A percentile compares a stretch with the other conserved stretches of the same genome.
Evolutionary conservation across 92 coral and sea anemone species (phyloP).

Genomic region (Galaxea fascicularis): DNA sequence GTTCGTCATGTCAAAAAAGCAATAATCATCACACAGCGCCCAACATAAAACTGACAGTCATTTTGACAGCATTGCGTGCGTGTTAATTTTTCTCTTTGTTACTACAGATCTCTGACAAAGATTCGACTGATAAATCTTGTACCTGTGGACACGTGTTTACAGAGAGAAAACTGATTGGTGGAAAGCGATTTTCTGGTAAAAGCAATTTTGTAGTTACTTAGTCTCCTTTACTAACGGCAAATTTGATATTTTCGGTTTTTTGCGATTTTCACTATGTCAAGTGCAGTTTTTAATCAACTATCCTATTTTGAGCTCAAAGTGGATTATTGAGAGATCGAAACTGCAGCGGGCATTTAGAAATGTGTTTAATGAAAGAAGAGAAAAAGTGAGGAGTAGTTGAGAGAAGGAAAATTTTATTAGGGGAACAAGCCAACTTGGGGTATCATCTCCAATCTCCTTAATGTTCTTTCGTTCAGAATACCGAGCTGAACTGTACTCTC

Average conservation of each 20-base stretch:
- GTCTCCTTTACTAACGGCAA: neutral
- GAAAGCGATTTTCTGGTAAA: conserved; percentile 70
- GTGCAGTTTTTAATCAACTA: no score
- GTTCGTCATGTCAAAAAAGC: no score
- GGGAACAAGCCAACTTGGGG: neutral
- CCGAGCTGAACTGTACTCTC: conserved; percentile 57
- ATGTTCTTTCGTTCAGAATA: conserved; percentile 25
- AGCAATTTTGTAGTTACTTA: no score
- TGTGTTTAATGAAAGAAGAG: no score
- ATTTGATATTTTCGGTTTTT: neutral
- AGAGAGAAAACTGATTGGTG: conserved; percentile 60
- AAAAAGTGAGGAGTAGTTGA: no score
- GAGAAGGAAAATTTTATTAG: neutral
- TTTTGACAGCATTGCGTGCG: no score
- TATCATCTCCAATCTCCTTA: conserved; percentile 6
- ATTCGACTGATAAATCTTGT: conserved; percentile 42
- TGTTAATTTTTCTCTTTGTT: no score
- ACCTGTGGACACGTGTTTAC: conserved; percentile 79
- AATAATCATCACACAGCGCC: no score
- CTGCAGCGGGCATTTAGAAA: no score
- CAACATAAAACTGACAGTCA: no score
- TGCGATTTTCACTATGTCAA: neutral
- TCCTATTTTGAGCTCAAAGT: no score
- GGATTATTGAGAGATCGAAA: no score
- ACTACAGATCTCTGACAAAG: conserved; percentile 7